phyloP scores from a whole-genome alignment of 2,888 invertebrate genomes.

The Rhingia campestris region DNA sequence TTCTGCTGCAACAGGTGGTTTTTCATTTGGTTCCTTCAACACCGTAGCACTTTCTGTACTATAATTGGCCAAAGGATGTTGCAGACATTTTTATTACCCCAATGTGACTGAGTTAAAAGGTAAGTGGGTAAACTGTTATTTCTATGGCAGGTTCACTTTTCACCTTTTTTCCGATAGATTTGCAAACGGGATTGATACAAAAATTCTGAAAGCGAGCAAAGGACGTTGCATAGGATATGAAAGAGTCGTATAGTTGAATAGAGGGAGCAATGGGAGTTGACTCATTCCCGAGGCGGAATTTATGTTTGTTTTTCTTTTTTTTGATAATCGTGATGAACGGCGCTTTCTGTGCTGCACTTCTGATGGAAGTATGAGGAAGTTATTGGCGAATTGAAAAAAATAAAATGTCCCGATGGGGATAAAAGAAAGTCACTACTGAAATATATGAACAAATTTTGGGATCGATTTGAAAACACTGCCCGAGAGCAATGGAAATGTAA shows the following conservation, averaged over 20 bases:
- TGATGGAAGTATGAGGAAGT: neutral
- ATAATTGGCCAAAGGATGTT: constrained; percentile 41
- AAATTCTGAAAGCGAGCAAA: neutral
- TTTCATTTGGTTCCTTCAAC: constrained; percentile 12
- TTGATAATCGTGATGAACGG: neutral
- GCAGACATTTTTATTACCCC: constrained; percentile 61
- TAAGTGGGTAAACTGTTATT: neutral
- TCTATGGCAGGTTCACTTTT: constrained; percentile 32
- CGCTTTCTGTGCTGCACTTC: neutral
- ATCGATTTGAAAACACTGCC: neutral
- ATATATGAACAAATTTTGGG: neutral
- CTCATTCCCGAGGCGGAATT: neutral
- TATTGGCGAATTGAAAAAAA: neutral
- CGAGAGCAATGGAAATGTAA: neutral
- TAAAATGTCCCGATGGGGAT: neutral
- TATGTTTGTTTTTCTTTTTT: neutral
- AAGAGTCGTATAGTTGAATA: neutral
- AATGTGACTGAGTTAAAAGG: constrained; percentile 11
- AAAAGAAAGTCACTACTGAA: neutral
- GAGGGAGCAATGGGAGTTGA: no score
- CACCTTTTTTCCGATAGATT: constrained; percentile 30
- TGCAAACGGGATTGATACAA: constrained; percentile 25
- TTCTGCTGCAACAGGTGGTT: neutral
- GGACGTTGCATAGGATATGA: constrained; percentile 3
- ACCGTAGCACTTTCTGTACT: neutral